A percentile compares a stretch with the other conserved stretches of the same genome.
Evolutionary conservation across 2,888 invertebrate genomes (phyloP).

Genomic region (Agriopis leucophaearia): DNA sequence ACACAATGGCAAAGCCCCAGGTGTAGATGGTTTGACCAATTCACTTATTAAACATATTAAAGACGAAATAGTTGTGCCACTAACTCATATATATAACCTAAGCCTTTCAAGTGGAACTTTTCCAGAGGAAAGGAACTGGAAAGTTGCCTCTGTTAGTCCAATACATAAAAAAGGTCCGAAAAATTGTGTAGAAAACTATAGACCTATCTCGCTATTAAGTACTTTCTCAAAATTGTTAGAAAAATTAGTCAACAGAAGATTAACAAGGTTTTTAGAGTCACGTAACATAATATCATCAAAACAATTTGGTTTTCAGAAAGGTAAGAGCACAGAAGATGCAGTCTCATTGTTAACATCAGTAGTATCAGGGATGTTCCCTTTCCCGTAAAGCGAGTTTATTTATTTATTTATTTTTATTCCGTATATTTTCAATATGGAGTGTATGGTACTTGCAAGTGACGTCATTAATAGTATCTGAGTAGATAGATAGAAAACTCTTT

Average conservation of each 20-base stretch:
- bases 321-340: too few relatives aligned
- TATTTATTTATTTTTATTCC: too few relatives aligned
- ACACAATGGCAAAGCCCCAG: conserved; percentile 32
- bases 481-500: too few relatives aligned
- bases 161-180: conserved; percentile 13
- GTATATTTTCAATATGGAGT: too few relatives aligned
- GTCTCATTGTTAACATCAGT: too few relatives aligned
- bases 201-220: neutral
- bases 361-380: too few relatives aligned
- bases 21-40: conserved; percentile 30
- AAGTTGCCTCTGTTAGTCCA: conserved; percentile 14
- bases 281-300: neutral
- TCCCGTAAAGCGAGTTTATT: too few relatives aligned
- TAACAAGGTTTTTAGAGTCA: conserved; percentile 1
- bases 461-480: too few relatives aligned
- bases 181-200: neutral
- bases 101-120: conserved; percentile 35
- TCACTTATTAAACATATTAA: conserved; percentile 30
- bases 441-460: too few relatives aligned
- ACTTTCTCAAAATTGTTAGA: conserved; percentile 1
- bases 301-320: too few relatives aligned
- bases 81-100: conserved; percentile 36
- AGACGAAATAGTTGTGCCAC: conserved; percentile 10
- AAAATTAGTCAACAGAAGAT: neutral
- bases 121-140: conserved; percentile 38